Base-by-base conservation (phyloP, 2,113 vertebrate species). In the Mormyrus iriodes region DNA sequence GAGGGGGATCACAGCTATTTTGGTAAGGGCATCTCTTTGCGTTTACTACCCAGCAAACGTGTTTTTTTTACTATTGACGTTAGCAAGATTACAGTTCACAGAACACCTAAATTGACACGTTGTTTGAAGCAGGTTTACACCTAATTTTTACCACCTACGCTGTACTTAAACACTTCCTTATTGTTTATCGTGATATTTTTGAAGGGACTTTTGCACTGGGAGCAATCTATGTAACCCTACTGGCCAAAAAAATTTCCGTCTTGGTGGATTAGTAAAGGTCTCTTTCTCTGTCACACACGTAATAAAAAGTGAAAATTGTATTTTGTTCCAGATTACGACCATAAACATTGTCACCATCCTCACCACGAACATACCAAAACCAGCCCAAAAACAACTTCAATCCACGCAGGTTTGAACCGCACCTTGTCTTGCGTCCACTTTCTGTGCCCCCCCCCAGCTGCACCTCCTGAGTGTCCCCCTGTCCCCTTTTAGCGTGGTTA, bases 401-500 rank as follows among this genome's bases (percentile, higher is more conserved):
- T 98, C 92, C 88, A 95, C 89, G 95, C 96, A 93, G 98, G 98
- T 98, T 94, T 73, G 95, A 86, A n/a, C 13, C 10, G n/a, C 61
- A 9, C 73, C 53, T 73, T 19, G 21, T 35, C 73, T 46, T 4
- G 39, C 4, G 44, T n/a, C 24, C 24, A 0, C 8, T 27, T 10
- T 65, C 61, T 31, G 61, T 65, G 31, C 55, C 55, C 0, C 55
- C 55, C 9, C 35, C 31, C 31, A 1, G 69, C 27, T 76, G 31
- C 31, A 17, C 69, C 84, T 53, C 2, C n/a, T 52, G n/a, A 52
- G 13, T 6, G 1, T 86, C 2, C 24, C n/a, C 4, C 48, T 3
- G 21, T 44, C 6, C 39, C 94, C 58, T 91, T 90, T 2, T 95
- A 99, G 98, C 97, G 87, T 99, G 98, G 98, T 93, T 97, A 44